Conservation (phyloP, 2,113 vertebrate species). For the Chroicocephalus ridibundus region DNA sequence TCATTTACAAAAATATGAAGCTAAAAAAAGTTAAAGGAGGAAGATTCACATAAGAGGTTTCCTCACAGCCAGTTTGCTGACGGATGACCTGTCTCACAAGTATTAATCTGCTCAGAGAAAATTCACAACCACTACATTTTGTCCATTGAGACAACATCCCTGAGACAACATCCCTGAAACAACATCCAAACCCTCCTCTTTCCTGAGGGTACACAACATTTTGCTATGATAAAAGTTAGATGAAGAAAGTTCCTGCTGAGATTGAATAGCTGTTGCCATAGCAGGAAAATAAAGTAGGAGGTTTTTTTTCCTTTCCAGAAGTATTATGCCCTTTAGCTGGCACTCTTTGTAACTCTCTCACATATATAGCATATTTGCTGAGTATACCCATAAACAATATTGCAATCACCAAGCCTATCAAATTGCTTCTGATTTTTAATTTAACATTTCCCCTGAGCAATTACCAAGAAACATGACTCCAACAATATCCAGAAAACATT, state of each 20-base stretch:
- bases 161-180: not conserved
- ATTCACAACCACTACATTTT: not conserved
- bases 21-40: not conserved
- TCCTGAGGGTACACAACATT: not conserved
- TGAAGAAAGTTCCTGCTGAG: not conserved
- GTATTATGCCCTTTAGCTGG: not conserved
- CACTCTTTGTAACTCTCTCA: not conserved
- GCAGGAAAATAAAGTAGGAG: not conserved
- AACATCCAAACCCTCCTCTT: not conserved
- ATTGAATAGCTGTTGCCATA: not conserved
- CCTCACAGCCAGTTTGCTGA: not conserved
- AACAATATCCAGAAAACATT: not conserved
- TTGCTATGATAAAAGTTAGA: not conserved
- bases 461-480: not conserved
- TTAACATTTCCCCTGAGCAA: not conserved
- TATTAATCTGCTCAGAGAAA: not conserved
- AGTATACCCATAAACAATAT: not conserved
- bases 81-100: not conserved
- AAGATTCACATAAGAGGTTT: not conserved
- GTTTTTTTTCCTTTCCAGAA: not conserved
- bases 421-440: not conserved
- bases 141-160: not conserved
- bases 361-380: not conserved
- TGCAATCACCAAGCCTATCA: not conserved
- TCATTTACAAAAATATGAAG: not conserved